Conservation (phyloP, 2,113 vertebrate species). For the Phaethon lepturus region DNA sequence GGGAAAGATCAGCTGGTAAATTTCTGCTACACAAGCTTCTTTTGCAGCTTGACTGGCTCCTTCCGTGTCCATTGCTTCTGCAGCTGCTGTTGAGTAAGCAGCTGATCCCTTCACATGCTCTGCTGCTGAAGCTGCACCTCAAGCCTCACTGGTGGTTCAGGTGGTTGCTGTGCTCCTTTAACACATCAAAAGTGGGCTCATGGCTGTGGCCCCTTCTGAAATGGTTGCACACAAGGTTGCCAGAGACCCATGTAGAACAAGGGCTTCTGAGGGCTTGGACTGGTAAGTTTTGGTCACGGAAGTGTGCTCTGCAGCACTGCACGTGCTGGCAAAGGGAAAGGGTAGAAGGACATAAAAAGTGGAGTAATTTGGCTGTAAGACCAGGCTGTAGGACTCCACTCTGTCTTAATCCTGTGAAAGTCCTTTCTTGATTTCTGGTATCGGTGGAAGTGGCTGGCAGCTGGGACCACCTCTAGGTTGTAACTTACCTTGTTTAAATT, state of each 20-base stretch:
- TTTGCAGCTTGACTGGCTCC: constrained; percentile 47
- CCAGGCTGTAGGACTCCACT: not conserved
- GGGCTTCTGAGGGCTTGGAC: not conserved
- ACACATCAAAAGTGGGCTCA: not conserved
- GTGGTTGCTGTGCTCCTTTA: not conserved
- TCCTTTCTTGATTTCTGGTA: not conserved
- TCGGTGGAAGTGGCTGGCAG: not conserved
- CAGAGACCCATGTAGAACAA: not conserved
- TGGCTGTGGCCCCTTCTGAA: not conserved
- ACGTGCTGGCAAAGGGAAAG: not conserved
- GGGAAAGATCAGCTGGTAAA: not conserved
- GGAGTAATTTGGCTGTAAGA: not conserved
- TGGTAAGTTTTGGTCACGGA: not conserved
- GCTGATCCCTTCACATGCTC: constrained; percentile 43
- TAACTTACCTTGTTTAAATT: not conserved
- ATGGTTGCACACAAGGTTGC: not conserved
- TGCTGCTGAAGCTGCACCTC: constrained; percentile 7
- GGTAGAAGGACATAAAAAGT: not conserved
- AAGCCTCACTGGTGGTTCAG: not conserved
- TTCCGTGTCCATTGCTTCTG: not conserved
- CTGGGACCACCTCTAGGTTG: not conserved
- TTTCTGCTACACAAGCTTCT: constrained; percentile 49
- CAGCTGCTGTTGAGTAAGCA: constrained; percentile 57
- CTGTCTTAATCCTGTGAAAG: not conserved
- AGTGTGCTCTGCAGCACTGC: not conserved